Evolutionary conservation across 1,140 invertebrate species (phyloP), one percentile per base, ranked within the genome.

Genomic region (Plectrocnemia conspersa): DNA sequence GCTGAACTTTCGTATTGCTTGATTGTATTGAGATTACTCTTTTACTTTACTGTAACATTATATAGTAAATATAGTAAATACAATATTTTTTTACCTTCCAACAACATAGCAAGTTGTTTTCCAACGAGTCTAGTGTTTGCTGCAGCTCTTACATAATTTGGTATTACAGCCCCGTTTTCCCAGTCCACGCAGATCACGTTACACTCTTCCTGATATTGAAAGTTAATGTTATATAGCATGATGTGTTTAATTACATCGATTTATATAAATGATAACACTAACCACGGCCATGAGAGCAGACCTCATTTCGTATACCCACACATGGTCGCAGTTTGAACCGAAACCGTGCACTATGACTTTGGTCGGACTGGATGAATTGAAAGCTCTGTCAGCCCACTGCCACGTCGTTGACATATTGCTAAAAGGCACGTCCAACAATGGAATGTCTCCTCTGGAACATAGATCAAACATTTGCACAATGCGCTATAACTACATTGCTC

Each of bases 321-420:
- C 82, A 58, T 89, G 84, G 15, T 85, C 82, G 64, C 92, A 94
- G 62, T 86, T 88, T 36, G 90, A 91, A 1, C 92, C 89, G 65
- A 97, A 98, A 2, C 94, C 94, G 64, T 98, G 94, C 0, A 96
- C 89, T 54, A 97, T 89, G 18, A 98, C 82, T 68, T 93, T 90
- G 11, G 89, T 88, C 0, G 88, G 85, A n/a, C 81, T 69, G 3
- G 78, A 78, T 9, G 74, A 69, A 63, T 87, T 84, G 67, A 86
- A 86, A 15, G 79, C 77, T 15, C 76, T 69, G 35, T 74, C 74
- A 0, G 79, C 78, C 79, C 81, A 82, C 57, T 74, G 66, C 71
- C 79, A 79, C 6, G 81, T 79, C 1, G 78, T 77, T 0, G 79
- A 79, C 70, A 85, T 78, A 64, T 86, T 85, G 42, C 78, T 73